Evolutionary conservation across 2,113 vertebrate species (phyloP), one percentile per base, ranked within the genome.

Genomic region (Thalassarche chlororhynchos): DNA sequence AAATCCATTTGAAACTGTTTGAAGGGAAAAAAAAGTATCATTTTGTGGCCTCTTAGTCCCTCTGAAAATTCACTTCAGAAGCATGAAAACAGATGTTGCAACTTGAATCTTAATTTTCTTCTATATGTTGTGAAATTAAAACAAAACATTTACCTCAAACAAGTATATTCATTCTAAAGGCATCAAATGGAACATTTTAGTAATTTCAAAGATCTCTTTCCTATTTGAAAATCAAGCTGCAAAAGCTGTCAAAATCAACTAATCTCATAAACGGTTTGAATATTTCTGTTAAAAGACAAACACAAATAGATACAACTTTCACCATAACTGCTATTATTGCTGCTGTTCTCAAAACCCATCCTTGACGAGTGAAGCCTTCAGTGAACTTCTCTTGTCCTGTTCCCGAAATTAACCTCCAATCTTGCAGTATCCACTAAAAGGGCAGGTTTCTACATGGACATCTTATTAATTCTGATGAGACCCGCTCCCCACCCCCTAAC

Each of bases 401-500:
- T 84, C 61, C 24, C 1, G 2, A 26, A 58, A 87, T 2, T 66
- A 29, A 51, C 9, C 2, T 54, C 12, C 24, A 68, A 1, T 79
- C 10, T 66, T 84, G 17, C 12, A 60, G 7, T 38, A 57, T 51
- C 15, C 9, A n/a, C 51, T 70, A 55, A 47, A 66, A 71, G 5
- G 16, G 2, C 8, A 69, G n/a, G 13, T 16, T 80, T 89, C 12
- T 5, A 65, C 1, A 8, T 3, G 5, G 40, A 49, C 10, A 23
- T 72, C 21, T 57, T 25, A 65, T 21, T 65, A 40, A 42, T 40
- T 83, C 80, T 62, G 1, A 3, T 77, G 36, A 82, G 12, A 55
- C 9, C 6, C 1, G 1, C 31, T 78, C 19, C 23, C 17, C n/a
- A 31, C 1, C 16, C 6, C 5, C 8, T 57, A 34, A 36, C 1